Evolutionary conservation across 2,113 vertebrate genomes (phyloP).

Genomic region (Syngnathus floridae): DNA sequence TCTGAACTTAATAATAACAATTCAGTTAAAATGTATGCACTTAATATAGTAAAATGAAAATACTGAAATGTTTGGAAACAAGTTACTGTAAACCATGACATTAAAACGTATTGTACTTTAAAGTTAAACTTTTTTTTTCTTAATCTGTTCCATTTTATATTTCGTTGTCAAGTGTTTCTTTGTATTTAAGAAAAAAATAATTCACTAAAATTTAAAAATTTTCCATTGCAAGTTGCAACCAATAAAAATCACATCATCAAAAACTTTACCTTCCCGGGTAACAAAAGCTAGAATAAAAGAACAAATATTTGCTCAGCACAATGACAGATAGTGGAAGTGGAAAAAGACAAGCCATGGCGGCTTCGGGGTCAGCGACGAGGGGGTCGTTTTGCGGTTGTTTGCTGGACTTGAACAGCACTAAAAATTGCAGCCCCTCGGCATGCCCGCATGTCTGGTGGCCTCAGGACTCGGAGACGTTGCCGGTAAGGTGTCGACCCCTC

Average conservation of each 20-base stretch:
- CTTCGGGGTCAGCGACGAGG: slow-evolving; percentile 1
- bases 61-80: too few species aligned
- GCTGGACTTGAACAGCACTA: slow-evolving; percentile 54
- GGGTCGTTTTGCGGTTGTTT: slow-evolving; percentile 44
- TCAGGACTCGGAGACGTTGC: slow-evolving; percentile 32
- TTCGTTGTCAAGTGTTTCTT: neutral
- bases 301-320: neutral
- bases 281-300: neutral
- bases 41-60: too few species aligned
- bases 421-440: slow-evolving; percentile 27
- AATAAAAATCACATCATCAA: neutral
- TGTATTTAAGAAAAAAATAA: neutral
- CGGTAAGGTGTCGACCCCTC: slow-evolving; percentile 65
- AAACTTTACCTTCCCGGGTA: neutral
- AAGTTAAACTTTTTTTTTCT: too few species aligned
- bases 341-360: neutral
- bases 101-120: too few species aligned
- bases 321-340: slow-evolving; percentile 3
- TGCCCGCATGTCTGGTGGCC: slow-evolving; percentile 27
- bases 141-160: neutral
- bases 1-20: too few species aligned
- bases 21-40: too few species aligned
- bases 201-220: neutral
- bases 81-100: too few species aligned
- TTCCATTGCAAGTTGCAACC: neutral